Conservation (phyloP, 2,113 vertebrate species). For the Dipodomys merriami region DNA sequence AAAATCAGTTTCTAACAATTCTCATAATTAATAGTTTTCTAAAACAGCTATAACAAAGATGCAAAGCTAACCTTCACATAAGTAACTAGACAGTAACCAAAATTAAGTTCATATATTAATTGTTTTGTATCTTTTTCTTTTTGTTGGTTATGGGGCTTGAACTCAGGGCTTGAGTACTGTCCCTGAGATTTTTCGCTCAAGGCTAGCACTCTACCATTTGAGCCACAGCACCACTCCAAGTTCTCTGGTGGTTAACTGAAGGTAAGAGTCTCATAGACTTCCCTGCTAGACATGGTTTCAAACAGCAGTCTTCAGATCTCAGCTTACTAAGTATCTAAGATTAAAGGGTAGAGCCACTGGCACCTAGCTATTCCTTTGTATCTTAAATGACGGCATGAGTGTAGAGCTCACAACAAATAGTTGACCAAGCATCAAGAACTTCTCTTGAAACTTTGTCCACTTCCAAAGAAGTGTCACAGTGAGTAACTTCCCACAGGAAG, state of each 20-base stretch:
- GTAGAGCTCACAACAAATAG: neutral
- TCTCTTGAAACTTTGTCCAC: neutral
- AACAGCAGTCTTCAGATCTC: no score
- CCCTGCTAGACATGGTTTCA: no score
- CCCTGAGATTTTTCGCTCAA: no score
- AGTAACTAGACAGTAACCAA: neutral
- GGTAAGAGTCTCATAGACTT: no score
- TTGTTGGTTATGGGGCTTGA: no score
- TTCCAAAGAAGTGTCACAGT: neutral
- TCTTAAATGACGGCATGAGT: neutral
- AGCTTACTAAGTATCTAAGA: no score
- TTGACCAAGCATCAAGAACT: no score
- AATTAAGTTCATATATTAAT: neutral
- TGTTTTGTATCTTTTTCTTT: neutral
- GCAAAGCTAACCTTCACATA: neutral
- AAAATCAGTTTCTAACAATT: constrained; percentile 45
- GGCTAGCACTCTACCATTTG: no score
- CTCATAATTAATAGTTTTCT: neutral
- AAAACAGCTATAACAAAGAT: neutral
- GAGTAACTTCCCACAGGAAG: neutral
- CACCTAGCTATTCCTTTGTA: neutral
- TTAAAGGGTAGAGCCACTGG: no score
- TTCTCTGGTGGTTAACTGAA: no score
- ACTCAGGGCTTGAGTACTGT: no score
- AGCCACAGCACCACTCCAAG: no score